These are phyloP conservation scores for Pyrrhia umbra DNA, from an alignment of 2,888 invertebrate genomes.

Conservation along the genomic window DNA sequence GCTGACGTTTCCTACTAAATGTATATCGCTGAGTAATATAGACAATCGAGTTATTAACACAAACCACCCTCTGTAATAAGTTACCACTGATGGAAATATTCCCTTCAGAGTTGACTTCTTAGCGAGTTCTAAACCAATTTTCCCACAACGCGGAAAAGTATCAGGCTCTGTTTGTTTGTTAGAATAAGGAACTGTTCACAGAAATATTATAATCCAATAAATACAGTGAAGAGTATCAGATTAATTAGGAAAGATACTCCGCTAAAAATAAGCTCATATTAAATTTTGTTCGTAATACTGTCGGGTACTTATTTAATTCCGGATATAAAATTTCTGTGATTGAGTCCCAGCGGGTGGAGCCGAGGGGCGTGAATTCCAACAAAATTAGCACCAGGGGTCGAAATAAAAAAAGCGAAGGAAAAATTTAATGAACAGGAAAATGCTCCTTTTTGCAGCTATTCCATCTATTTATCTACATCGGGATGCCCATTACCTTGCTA, in stretches of 20 bases:
- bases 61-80: constrained; percentile 87
- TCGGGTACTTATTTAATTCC: constrained; percentile 90
- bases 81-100: constrained; percentile 85
- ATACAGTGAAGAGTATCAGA: constrained; percentile 71
- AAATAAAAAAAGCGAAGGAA: constrained; percentile 90
- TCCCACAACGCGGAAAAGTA: constrained; percentile 47
- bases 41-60: constrained; percentile 88
- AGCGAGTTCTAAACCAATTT: constrained; percentile 62
- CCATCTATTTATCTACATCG: constrained; percentile 91
- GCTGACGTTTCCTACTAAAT: constrained; percentile 86
- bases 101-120: constrained; percentile 80
- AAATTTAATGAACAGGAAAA: constrained; percentile 91
- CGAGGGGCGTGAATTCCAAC: constrained; percentile 91
- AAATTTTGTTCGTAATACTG: constrained; percentile 87
- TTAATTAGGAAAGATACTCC: constrained; percentile 83
- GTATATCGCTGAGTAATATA: constrained; percentile 84
- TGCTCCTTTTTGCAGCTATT: constrained; percentile 91
- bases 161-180: constrained; percentile 41
- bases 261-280: constrained; percentile 87
- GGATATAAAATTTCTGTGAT: constrained; percentile 91
- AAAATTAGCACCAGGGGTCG: constrained; percentile 91
- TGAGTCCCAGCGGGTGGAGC: constrained; percentile 89
- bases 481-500: constrained; percentile 91
- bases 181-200: constrained; percentile 59
- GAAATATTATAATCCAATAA: constrained; percentile 63